Conservation (phyloP, 2,113 vertebrate genomes). For the Elgaria multicarinata region DNA sequence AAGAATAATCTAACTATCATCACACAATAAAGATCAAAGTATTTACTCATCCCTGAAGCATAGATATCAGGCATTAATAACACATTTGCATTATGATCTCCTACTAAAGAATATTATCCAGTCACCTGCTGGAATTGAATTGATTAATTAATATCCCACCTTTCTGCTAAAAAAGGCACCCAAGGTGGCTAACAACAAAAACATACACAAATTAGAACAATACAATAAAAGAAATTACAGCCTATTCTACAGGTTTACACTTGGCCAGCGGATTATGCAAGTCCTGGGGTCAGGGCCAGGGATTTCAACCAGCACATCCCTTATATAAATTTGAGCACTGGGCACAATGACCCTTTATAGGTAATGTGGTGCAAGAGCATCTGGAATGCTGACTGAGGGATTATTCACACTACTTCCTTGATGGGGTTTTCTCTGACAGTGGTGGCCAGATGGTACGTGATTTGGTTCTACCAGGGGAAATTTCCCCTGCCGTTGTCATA, state of each 20-base stretch:
- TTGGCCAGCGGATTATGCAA: not conserved
- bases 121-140: not conserved
- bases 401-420: conserved; percentile 35
- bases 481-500: conserved; percentile 19
- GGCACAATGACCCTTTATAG: not conserved
- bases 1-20: not conserved
- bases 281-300: not conserved
- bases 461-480: conserved; percentile 24
- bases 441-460: conserved; percentile 35
- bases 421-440: conserved; percentile 19
- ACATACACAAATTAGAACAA: no score
- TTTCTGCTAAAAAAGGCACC: no score
- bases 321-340: conserved; percentile 1
- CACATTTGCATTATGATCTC: not conserved
- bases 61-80: not conserved
- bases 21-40: not conserved
- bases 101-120: not conserved
- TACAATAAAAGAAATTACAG: no score
- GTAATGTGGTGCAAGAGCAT: conserved; percentile 6
- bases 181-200: no score
- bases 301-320: not conserved
- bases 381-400: conserved; percentile 30
- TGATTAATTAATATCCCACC: not conserved
- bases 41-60: not conserved
- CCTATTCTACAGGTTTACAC: not conserved